A percentile compares a stretch with the other conserved stretches of the same genome.
These are phyloP conservation scores for Spea bombifrons DNA, from an alignment of 2,113 vertebrate genomes.

Conservation along the genomic window DNA sequence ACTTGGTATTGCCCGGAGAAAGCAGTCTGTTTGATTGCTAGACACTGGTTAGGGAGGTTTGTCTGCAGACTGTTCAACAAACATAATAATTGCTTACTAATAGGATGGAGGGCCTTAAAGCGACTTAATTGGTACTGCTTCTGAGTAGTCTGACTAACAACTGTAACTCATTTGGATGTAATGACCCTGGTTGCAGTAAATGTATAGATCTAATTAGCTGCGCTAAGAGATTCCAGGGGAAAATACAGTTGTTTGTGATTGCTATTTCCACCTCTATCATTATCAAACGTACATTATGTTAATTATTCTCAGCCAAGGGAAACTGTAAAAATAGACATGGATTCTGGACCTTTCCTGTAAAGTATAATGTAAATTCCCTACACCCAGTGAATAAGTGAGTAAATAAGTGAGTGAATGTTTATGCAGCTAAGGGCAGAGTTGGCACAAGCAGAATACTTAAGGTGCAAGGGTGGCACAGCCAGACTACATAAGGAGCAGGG, in stretches of 20 bases:
- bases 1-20: too few relatives aligned
- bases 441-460: too few relatives aligned
- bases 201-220: slow-evolving; percentile 45
- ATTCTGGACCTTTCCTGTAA: too few relatives aligned
- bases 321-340: too few relatives aligned
- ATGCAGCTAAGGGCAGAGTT: too few relatives aligned
- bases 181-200: slow-evolving; percentile 43
- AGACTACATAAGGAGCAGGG: too few relatives aligned
- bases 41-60: slow-evolving; percentile 15
- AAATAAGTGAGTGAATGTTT: too few relatives aligned
- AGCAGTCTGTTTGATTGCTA: too few relatives aligned
- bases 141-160: slow-evolving; percentile 27
- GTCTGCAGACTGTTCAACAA: slow-evolving; percentile 13
- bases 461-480: too few relatives aligned
- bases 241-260: slow-evolving; percentile 4
- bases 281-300: slow-evolving; percentile 24
- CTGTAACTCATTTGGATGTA: slow-evolving; percentile 39
- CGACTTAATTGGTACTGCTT: slow-evolving; percentile 13
- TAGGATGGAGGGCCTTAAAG: slow-evolving; percentile 26
- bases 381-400: too few relatives aligned
- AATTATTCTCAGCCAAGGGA: neutral
- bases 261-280: slow-evolving; percentile 25
- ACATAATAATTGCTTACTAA: slow-evolving; percentile 39
- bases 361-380: too few relatives aligned
- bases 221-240: slow-evolving; percentile 25